These are phyloP conservation scores for Adelphocoris suturalis DNA, from an alignment of 2,888 invertebrate genomes.

Conservation along the genomic window DNA sequence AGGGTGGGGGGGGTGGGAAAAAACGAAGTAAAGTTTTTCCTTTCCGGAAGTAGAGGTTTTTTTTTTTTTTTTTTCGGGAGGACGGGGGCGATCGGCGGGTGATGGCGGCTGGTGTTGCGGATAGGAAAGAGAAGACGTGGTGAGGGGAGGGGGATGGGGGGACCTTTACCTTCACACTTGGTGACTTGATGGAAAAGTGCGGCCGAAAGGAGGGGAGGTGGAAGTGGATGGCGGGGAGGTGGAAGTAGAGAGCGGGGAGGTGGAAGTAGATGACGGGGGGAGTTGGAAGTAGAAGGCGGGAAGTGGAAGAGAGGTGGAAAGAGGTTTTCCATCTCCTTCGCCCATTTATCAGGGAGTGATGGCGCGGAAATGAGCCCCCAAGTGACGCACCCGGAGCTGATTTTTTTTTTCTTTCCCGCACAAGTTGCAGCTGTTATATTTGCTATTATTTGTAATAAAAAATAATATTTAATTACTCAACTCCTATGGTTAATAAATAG, in stretches of 20 bases:
- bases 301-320: neutral
- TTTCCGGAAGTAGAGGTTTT: slow-evolving; percentile 13
- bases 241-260: neutral
- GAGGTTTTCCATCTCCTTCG: slow-evolving; percentile 5
- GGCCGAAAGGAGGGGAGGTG: neutral
- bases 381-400: neutral
- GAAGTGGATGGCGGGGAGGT: neutral
- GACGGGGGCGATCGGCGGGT: neutral
- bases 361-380: slow-evolving; percentile 45
- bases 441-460: no score
- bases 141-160: neutral
- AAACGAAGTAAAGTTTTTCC: neutral
- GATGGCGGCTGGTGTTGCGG: neutral
- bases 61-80: neutral
- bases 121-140: neutral
- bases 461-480: no score
- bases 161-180: slow-evolving; percentile 49
- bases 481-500: no score
- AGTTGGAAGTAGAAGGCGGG: neutral
- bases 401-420: neutral
- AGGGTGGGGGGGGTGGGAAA: neutral
- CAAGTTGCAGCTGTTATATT: no score
- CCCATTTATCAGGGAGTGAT: slow-evolving; percentile 54
- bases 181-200: slow-evolving; percentile 59
- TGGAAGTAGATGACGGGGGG: no score